Evolutionary conservation across 2,797 vertebrate genomes (phyloP).

Genomic region (Podarcis lilfordi): DNA sequence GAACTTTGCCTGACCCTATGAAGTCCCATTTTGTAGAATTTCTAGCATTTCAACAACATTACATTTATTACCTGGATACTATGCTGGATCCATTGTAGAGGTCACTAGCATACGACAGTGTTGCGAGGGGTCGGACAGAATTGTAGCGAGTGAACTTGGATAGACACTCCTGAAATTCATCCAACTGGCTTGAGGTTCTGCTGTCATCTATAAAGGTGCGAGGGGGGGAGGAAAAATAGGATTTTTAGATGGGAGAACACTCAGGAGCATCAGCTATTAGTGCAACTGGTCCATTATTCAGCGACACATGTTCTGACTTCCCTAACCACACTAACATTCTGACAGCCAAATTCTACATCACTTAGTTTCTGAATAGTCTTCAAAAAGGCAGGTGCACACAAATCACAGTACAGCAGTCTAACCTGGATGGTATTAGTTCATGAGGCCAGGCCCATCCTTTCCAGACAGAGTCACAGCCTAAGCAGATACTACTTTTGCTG

Average conservation of each 20-base stretch:
- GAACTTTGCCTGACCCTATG: not conserved
- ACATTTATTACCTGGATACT: constrained; percentile 90
- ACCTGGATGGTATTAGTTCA: not conserved
- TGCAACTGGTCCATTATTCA: no score
- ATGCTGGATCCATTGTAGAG: constrained; percentile 99
- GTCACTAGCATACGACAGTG: constrained; percentile 96
- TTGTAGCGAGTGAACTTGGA: constrained; percentile 99
- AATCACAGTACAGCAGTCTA: not conserved
- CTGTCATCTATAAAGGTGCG: constrained; percentile 86
- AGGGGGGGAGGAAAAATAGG: not conserved
- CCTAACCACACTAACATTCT: not conserved
- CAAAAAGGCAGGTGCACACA: not conserved
- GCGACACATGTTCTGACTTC: no score
- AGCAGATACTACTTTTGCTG: not conserved
- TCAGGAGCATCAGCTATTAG: no score
- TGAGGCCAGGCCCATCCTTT: not conserved
- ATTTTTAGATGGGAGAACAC: constrained; percentile 1
- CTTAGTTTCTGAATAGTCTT: not conserved
- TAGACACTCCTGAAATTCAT: constrained; percentile 98
- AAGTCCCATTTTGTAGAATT: not conserved
- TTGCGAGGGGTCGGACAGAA: constrained; percentile 94
- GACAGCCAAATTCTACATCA: not conserved
- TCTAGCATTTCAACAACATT: not conserved
- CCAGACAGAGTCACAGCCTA: not conserved
- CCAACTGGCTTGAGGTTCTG: constrained; percentile 94